Percentiles rank a stretch among this genome's conserved stretches.
Evolutionary conservation across 2,797 vertebrate species (phyloP).

Genomic region (Craterocephalus amniculus): DNA sequence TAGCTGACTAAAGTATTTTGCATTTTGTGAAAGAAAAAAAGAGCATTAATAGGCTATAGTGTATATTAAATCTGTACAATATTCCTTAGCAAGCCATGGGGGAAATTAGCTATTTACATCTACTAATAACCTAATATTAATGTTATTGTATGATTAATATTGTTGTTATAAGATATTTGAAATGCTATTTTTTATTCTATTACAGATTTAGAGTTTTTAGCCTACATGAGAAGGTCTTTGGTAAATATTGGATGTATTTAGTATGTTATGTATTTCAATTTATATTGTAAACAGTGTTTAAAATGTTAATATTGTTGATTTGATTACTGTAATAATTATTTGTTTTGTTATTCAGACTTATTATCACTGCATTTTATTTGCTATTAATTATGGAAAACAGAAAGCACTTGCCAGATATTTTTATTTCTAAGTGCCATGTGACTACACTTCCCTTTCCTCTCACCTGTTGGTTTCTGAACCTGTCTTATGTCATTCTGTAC

Average conservation of each 20-base stretch:
- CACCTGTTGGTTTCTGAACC: conserved; percentile 81
- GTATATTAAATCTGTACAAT: conserved; percentile 76
- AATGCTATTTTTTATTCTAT: conserved; percentile 99
- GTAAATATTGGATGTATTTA: conserved; percentile 99
- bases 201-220: conserved; percentile 98
- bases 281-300: conserved; percentile 94
- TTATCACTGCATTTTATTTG: conserved; percentile 92
- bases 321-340: conserved; percentile 91
- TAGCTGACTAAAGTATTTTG: conserved; percentile 68
- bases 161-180: conserved; percentile 88
- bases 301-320: conserved; percentile 96
- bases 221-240: conserved; percentile 90
- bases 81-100: conserved; percentile 79
- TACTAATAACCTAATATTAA: conserved; percentile 87
- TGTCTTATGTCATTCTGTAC: conserved; percentile 86
- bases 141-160: conserved; percentile 81
- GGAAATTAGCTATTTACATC: conserved; percentile 80
- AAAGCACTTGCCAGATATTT: conserved; percentile 92
- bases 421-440: conserved; percentile 88
- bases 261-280: conserved; percentile 92
- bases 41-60: conserved; percentile 70
- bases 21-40: conserved; percentile 74
- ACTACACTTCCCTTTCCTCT: conserved; percentile 78
- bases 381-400: conserved; percentile 88
- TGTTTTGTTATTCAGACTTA: conserved; percentile 85